Conservation (phyloP, 2,797 vertebrate species). For the Brachymystax lenok region DNA sequence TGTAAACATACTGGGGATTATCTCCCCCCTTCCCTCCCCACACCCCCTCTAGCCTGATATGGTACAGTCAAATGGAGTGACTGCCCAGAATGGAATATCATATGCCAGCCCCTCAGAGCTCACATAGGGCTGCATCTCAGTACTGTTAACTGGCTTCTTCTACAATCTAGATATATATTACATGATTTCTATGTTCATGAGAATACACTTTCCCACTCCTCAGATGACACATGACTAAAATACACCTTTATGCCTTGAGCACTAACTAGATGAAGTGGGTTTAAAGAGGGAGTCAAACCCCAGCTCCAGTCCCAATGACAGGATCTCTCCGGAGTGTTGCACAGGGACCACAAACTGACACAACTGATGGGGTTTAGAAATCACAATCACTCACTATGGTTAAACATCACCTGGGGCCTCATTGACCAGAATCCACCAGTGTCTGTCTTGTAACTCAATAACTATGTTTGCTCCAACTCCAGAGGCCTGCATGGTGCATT, state of each 20-base stretch:
- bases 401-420: constrained; percentile 60
- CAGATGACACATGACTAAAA: not conserved
- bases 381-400: constrained; percentile 65
- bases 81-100: not conserved
- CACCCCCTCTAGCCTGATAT: constrained; percentile 15
- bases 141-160: not conserved
- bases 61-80: not conserved
- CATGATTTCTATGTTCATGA: not conserved
- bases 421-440: constrained; percentile 59
- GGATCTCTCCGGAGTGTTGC: not conserved
- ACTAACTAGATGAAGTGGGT: not conserved
- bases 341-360: constrained; percentile 60
- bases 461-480: constrained; percentile 70
- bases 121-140: not conserved
- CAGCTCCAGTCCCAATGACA: not conserved
- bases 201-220: not conserved
- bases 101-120: not conserved
- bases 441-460: constrained; percentile 63
- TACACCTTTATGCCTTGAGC: constrained; percentile 3
- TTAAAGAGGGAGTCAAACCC: not conserved
- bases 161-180: not conserved
- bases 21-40: constrained; percentile 7
- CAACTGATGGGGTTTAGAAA: constrained; percentile 60
- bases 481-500: constrained; percentile 27
- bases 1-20: constrained; percentile 47